Base-by-base conservation (phyloP, 1,140 invertebrate species). In the Trichonephila clavata region DNA sequence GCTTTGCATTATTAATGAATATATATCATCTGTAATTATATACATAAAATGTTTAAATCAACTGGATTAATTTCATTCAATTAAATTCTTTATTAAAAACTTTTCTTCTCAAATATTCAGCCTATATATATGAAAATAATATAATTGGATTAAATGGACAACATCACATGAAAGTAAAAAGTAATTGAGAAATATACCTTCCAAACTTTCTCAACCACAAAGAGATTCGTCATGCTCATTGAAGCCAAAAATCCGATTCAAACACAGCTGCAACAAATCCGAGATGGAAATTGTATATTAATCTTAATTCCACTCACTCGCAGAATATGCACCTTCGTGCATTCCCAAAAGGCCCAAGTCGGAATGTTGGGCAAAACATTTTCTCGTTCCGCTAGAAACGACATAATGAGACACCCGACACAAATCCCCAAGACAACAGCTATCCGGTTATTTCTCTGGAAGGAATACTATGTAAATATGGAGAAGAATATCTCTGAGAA, bases 241-340 rank as follows among this genome's bases (percentile, higher is more conserved):
- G 27, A 39, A 20, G 21, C 43, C 43, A 7, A 83, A 39, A 27
- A 71, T 27, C 5, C 39, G 24, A 57, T n/a, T n/a, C 50, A 24
- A 27, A 20, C 81, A 59, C 4, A 83, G 18, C 7, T 18, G 18
- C 81, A 83, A 32, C 18, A 16, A 57, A 83, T 83, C 21, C 13
- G n/a, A 59, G 50, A 83, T 83, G 43, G 81, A 83, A 83, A 83
- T 83, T 50, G 20, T 16, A 59, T 43, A 83, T 83, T 83, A 83
- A 83, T 83, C 43, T 83, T 59, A 83, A 83, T 83, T 83, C 50
- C 20, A 20, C 81, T 59, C 24, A n/a, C 50, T 57, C 50, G 39
- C 50, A 20, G 2, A 77, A 7, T 77, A 8, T n/a, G 14, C 20
- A 83, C 20, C 50, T 21, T n/a, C n/a, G 24, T 24, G 27, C 18